phyloP scores from a whole-genome alignment of 2,888 invertebrate genomes.

The Pristionchus fissidentatus region DNA sequence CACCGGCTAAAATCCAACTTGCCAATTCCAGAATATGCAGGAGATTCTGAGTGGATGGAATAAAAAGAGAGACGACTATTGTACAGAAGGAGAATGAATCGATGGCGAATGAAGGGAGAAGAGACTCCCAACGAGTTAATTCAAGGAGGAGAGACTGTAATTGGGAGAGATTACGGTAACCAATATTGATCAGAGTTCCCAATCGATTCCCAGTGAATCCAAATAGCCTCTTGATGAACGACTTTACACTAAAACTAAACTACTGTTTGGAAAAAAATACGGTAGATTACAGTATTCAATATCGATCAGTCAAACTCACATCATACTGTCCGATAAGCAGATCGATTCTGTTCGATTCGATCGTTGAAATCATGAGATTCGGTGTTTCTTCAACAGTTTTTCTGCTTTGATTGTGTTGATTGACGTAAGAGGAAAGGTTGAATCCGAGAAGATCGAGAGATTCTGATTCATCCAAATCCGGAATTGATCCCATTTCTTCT shows the following conservation, averaged over 20 bases:
- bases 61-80: constrained; percentile 31
- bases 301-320: no score
- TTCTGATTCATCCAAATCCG: background rate
- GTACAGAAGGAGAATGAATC: constrained; percentile 45
- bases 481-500: background rate
- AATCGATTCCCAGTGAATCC: no score
- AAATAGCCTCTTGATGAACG: no score
- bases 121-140: constrained; percentile 16
- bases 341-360: background rate
- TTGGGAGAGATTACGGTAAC: background rate
- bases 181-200: no score
- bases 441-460: background rate
- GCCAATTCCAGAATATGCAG: constrained; percentile 40
- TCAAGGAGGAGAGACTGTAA: constrained; percentile 15
- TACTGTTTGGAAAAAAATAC: no score
- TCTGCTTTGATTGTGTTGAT: background rate
- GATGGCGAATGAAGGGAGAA: constrained; percentile 4
- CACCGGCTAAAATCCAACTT: constrained; percentile 34
- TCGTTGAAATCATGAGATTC: background rate
- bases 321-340: constrained; percentile 11
- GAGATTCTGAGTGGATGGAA: background rate
- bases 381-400: constrained; percentile 7
- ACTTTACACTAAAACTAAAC: no score
- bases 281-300: background rate
- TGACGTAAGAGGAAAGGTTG: background rate